phyloP scores from a whole-genome alignment of 2,888 invertebrate genomes.

The Drosophila acutilabella region DNA sequence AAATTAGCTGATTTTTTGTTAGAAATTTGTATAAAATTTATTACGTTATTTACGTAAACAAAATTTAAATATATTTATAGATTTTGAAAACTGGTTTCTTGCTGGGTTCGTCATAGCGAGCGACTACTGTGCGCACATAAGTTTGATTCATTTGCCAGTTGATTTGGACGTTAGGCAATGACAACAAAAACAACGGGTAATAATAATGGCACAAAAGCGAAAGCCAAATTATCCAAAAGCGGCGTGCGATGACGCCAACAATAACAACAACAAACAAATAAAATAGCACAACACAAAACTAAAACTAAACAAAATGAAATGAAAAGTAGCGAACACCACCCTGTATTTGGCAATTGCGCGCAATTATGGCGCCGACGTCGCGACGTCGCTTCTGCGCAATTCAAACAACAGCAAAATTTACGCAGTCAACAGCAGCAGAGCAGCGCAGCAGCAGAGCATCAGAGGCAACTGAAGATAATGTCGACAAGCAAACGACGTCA shows the following conservation, averaged over 20 bases:
- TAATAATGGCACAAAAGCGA: conserved; percentile 75
- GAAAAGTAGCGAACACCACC: conserved; percentile 56
- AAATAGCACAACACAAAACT: conserved; percentile 58
- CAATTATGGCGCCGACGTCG: conserved; percentile 59
- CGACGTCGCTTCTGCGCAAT: conserved; percentile 51
- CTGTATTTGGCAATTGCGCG: conserved; percentile 76
- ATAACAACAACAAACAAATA: conserved; percentile 17
- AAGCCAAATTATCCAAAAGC: conserved; percentile 77
- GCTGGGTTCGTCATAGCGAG: conserved; percentile 20
- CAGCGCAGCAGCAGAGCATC: conserved; percentile 22
- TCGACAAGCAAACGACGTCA: conserved; percentile 53
- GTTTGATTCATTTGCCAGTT: conserved; percentile 74
- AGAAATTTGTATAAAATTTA: neutral
- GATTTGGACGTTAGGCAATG: conserved; percentile 70
- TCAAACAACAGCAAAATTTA: conserved; percentile 42
- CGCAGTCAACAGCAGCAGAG: conserved; percentile 38
- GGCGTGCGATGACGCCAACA: conserved; percentile 66
- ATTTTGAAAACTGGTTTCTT: conserved; percentile 7
- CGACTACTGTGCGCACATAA: conserved; percentile 46
- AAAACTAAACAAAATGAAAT: conserved; percentile 49
- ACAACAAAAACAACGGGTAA: conserved; percentile 20
- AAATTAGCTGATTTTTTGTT: neutral
- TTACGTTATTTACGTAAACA: neutral
- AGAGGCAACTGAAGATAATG: conserved; percentile 67
- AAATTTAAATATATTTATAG: neutral